Conservation (phyloP, 92 coral and sea anemone genomes). For the Pocillopora meandrina region DNA sequence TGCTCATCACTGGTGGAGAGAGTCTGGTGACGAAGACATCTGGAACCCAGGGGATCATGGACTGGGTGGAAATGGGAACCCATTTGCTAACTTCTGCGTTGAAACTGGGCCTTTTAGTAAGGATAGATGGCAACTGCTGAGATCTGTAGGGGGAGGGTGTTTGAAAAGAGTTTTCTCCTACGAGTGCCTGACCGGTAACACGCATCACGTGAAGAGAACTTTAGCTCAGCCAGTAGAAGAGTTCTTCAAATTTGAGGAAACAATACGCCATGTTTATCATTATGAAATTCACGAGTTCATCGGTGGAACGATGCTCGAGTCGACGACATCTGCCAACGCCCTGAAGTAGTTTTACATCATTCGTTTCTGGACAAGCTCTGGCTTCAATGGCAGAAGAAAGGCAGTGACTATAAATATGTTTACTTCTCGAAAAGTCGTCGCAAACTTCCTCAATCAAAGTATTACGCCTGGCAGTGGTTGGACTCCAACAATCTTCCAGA, state of each 20-base stretch:
- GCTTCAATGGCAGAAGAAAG: conserved; percentile 75
- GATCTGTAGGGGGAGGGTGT: conserved; percentile 42
- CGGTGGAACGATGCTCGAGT: conserved; percentile 57
- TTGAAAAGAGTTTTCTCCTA: conserved; percentile 31
- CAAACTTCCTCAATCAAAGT: conserved; percentile 59
- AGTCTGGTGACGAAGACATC: conserved; percentile 17
- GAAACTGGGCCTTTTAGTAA: conserved; percentile 52
- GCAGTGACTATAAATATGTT: conserved; percentile 43
- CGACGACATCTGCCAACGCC: conserved; percentile 59
- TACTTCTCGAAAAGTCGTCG: conserved; percentile 40
- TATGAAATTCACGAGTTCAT: conserved; percentile 60
- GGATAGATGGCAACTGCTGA: conserved; percentile 32
- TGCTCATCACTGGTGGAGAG: conserved; percentile 54
- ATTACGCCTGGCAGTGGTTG: conserved; percentile 69
- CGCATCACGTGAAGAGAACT: conserved; percentile 25
- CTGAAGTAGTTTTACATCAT: conserved; percentile 84
- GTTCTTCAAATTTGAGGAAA: conserved; percentile 55
- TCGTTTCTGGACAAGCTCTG: conserved; percentile 86
- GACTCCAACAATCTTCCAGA: conserved; percentile 76
- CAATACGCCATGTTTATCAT: conserved; percentile 57
- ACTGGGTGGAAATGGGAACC: conserved; percentile 54
- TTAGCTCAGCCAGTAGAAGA: conserved; percentile 34
- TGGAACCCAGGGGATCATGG: conserved; percentile 56
- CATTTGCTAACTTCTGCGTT: conserved; percentile 23
- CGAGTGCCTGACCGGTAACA: conserved; percentile 21